Evolutionary conservation across 1,140 invertebrate species (phyloP).

Genomic region (Nasonia vitripennis): DNA sequence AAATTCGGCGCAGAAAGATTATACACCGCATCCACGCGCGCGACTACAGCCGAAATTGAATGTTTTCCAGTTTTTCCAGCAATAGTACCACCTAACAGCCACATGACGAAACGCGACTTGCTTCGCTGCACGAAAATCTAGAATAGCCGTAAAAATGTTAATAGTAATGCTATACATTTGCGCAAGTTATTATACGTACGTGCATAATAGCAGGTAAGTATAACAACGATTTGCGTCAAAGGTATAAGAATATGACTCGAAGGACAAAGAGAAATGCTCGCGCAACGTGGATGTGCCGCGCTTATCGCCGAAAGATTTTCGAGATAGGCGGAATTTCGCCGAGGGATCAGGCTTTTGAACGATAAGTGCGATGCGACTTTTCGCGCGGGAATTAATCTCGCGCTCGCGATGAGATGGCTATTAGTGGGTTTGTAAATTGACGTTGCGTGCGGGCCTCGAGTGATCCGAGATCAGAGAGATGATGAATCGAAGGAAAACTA

Average conservation of each 20-base stretch:
- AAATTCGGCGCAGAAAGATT: conserved; percentile 29
- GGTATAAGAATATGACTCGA: too few relatives aligned
- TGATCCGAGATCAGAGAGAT: neutral
- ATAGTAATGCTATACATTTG: too few relatives aligned
- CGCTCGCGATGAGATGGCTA: neutral
- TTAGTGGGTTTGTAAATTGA: neutral
- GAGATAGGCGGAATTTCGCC: neutral
- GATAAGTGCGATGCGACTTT: conserved; percentile 36
- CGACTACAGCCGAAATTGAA: too few relatives aligned
- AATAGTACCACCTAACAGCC: too few relatives aligned
- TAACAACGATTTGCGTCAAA: too few relatives aligned
- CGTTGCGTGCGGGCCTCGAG: neutral
- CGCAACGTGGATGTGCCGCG: neutral
- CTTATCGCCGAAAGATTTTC: conserved; percentile 4
- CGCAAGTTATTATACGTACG: too few relatives aligned
- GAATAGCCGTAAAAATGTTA: too few relatives aligned
- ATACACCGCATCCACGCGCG: neutral
- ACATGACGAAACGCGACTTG: too few relatives aligned
- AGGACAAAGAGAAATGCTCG: conserved; percentile 43
- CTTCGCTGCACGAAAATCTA: too few relatives aligned
- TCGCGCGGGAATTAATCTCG: conserved; percentile 24
- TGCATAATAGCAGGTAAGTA: neutral
- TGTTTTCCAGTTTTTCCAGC: too few relatives aligned
- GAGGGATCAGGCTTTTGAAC: conserved; percentile 23
- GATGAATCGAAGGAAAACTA: conserved; percentile 1